Base-by-base conservation (phyloP, 2,888 invertebrate species). In the Acleris laterana region DNA sequence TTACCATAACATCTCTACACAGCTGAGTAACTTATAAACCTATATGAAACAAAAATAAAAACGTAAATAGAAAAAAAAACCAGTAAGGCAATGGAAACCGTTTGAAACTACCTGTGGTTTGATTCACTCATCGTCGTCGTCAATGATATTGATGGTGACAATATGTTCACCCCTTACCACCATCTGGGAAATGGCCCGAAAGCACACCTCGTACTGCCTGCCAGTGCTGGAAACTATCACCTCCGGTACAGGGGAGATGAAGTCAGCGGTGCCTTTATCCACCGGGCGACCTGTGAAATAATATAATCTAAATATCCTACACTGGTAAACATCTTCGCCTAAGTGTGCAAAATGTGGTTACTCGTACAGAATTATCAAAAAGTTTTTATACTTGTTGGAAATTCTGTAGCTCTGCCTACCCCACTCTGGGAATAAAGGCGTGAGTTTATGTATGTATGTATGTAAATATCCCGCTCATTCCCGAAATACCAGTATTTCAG, bases 161-260 rank as follows among this genome's bases (percentile, higher is more conserved):
- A 97, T 93, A 77, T 97, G 96, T 79, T 97, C 97, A 0, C 97
- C 97, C 52, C 97, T 93, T 62, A 97, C 87, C 84, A 97, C 77
- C 75, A 97, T 76, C 84, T 96, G 96, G 0, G 95, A 93, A 19
- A 96, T 85, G 73, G 94, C 93, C 49, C 97, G 93, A 46, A 94
- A 94, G 84, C 96, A 95, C 80, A 95, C 94, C 83, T 95, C 95
- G 93, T 82, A 69, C 95, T 95, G 53, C 94, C 93, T 57, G 95
- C 94, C 1, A 94, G 77, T 69, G 94, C 93, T 9, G 61, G 93
- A 94, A 68, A 95, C 93, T 17, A 89, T 87, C 16, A 95, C 89
- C 63, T 82, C 77, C 0, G 96, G 95, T 52, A 95, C 81, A 28
- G 82, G 81, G 13, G 93, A 93, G 60, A 94, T 90, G 13, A 87